Conservation (phyloP, 2,113 vertebrate genomes). For the Chaetodon auriga region DNA sequence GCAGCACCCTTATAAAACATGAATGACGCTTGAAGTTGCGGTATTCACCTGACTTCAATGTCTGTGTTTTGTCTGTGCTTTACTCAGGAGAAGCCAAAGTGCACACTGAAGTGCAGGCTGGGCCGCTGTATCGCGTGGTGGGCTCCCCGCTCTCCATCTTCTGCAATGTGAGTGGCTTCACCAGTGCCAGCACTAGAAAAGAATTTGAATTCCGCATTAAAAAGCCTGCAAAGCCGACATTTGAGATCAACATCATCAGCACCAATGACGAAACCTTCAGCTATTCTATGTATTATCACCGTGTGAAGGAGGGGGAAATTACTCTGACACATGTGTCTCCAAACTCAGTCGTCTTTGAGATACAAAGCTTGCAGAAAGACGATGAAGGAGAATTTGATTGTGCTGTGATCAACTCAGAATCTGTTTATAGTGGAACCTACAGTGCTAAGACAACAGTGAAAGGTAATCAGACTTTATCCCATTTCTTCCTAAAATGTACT, state of each 20-base stretch:
- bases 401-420: constrained; percentile 79
- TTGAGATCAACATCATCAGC: constrained; percentile 81
- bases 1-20: background rate
- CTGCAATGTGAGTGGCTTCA: constrained; percentile 87
- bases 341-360: constrained; percentile 80
- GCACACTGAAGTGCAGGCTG: constrained; percentile 79
- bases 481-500: background rate
- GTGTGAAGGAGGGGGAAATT: constrained; percentile 69
- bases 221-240: background rate
- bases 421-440: constrained; percentile 83
- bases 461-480: constrained; percentile 77
- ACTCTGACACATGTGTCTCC: constrained; percentile 68
- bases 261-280: constrained; percentile 31
- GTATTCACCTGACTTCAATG: background rate
- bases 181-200: constrained; percentile 32
- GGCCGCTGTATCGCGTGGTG: constrained; percentile 85
- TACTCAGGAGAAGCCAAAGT: constrained; percentile 62
- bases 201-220: constrained; percentile 83
- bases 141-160: constrained; percentile 85
- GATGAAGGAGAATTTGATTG: constrained; percentile 91
- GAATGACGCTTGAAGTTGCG: background rate
- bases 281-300: constrained; percentile 39
- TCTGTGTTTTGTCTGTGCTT: constrained; percentile 26
- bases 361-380: constrained; percentile 67
- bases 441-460: constrained; percentile 78